Evolutionary conservation across 2,797 vertebrate genomes (phyloP), one percentile per base, ranked within the genome.

Genomic region (Sebastolobus alascanus): DNA sequence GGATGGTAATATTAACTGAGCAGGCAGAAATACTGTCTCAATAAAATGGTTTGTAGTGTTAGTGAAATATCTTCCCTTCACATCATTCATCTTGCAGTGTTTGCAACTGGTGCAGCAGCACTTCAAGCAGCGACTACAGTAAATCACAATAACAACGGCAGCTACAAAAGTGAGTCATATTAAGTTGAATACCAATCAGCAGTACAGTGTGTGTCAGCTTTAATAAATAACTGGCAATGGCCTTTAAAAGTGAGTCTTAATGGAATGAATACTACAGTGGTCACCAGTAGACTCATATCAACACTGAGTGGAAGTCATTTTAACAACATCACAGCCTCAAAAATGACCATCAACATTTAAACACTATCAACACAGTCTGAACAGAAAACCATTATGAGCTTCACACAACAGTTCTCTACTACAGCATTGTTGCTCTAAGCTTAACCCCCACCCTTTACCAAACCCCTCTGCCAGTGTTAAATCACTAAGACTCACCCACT

Each of bases 401-500:
- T 8, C 3, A 43, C 20, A 67, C 35, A 76, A 27, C 40, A 1
- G 12, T n/a, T 77, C 29, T 75, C 83, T 70, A 79, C 38, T 29
- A 61, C 18, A 35, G 3, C 9, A 18, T 18, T 22, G 33, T 12
- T 9, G 18, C 60, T 56, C 18, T 7, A 12, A 81, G 60, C 38
- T 52, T 73, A 33, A 58, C 64, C 31, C 8, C 54, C 60, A 78
- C 68, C 75, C 70, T 38, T 66, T 64, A 77, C 6, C 66, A 63
- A 77, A 68, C 60, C 31, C 70, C 46, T 68, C 69, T 70, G 76
- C 18, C 37, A 52, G 50, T 73, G 22, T 67, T 38, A 18, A 27
- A 20, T 80, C 38, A 61, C 31, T 16, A 29, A 83, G 73, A 66
- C 27, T 77, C 76, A 43, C 83, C 83, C 80, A 87, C 80, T 79